A percentile compares a stretch with the other conserved stretches of the same genome.
Conservation (phyloP, 2,888 invertebrate genomes). For the Macrosiphum euphorbiae region DNA sequence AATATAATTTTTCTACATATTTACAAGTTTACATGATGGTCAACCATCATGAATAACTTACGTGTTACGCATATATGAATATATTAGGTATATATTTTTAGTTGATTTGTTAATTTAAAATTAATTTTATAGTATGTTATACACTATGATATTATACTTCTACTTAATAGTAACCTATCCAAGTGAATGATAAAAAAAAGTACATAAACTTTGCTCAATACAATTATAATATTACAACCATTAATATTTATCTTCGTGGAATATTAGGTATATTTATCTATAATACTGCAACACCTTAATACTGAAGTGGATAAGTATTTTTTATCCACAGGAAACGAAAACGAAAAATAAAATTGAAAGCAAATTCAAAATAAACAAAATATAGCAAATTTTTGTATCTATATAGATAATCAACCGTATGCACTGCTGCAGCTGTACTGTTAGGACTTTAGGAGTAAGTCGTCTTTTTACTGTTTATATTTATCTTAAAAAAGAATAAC, state of each 20-base stretch:
- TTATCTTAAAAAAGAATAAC: background rate
- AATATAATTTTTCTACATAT: background rate
- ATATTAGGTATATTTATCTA: background rate
- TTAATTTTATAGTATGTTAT: background rate
- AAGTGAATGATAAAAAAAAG: background rate
- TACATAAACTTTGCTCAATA: background rate
- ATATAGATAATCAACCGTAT: background rate
- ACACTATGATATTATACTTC: background rate
- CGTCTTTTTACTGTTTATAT: too few species aligned
- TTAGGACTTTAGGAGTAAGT: too few species aligned
- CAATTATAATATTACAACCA: background rate
- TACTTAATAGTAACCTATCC: background rate
- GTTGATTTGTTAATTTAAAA: background rate
- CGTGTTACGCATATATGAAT: background rate
- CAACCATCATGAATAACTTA: background rate
- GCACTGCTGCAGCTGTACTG: too few species aligned
- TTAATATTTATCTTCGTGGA: too few species aligned
- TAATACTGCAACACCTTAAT: background rate
- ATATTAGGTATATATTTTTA: background rate
- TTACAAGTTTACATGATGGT: background rate
- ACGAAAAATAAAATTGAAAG: background rate
- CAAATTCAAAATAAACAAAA: background rate
- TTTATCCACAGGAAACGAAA: background rate
- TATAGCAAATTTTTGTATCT: background rate
- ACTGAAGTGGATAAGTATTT: background rate